Percentiles rank a stretch among this genome's conserved stretches.
Evolutionary conservation across 2,888 invertebrate genomes (phyloP).

Genomic region (Globia sparganii): DNA sequence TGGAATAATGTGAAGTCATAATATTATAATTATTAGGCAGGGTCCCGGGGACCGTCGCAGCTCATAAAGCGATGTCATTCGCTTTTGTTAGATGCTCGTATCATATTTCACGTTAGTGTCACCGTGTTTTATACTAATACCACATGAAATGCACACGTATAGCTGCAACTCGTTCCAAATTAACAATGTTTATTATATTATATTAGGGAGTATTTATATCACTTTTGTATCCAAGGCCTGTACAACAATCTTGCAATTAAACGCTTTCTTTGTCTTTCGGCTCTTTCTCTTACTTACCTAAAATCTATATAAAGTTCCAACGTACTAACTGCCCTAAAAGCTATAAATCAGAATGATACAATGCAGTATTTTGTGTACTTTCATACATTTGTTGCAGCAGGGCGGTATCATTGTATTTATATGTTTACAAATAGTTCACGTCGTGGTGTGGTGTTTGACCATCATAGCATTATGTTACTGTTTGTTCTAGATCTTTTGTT

Average conservation of each 20-base stretch:
- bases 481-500: constrained; percentile 89
- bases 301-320: constrained; percentile 43
- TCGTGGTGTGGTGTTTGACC: constrained; percentile 83
- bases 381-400: constrained; percentile 79
- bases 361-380: constrained; percentile 84
- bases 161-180: constrained; percentile 41
- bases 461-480: constrained; percentile 85
- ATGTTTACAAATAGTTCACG: constrained; percentile 84
- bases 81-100: constrained; percentile 81
- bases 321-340: constrained; percentile 68
- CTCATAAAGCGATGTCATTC: constrained; percentile 82
- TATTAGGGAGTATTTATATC: constrained; percentile 29
- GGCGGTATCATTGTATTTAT: constrained; percentile 82
- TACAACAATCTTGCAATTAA: constrained; percentile 48
- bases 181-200: constrained; percentile 30
- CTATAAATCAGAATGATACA: constrained; percentile 83
- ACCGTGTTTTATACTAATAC: constrained; percentile 78
- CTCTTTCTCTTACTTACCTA: constrained; percentile 40
- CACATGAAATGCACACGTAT: constrained; percentile 64
- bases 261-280: constrained; percentile 63
- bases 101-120: constrained; percentile 80
- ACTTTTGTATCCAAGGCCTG: constrained; percentile 25
- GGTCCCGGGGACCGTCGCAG: constrained; percentile 73
- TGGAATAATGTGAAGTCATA: constrained; percentile 88
- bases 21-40: constrained; percentile 84